phyloP scores from a whole-genome alignment of 2,888 invertebrate species.

The Idaea dimidiata region DNA sequence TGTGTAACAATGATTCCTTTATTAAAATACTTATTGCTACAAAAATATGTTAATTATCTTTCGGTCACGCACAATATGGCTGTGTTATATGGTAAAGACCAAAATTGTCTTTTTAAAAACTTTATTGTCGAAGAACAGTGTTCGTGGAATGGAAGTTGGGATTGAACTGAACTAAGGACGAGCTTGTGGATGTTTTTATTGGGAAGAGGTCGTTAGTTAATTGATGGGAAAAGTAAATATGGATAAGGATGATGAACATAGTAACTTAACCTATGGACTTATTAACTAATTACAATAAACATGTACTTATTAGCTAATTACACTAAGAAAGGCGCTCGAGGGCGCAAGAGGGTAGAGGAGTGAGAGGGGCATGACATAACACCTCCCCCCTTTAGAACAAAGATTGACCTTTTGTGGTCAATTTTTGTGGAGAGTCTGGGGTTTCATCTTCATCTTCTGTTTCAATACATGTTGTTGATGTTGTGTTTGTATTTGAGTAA shows the following conservation, averaged over 20 bases:
- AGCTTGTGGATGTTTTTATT: too few species aligned
- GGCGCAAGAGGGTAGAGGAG: too few species aligned
- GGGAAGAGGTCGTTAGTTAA: too few species aligned
- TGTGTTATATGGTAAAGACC: constrained; percentile 11
- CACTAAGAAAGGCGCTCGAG: too few species aligned
- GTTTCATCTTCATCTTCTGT: constrained; percentile 11
- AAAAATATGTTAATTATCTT: not conserved
- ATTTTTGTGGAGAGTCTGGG: constrained; percentile 6
- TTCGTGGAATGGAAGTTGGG: too few species aligned
- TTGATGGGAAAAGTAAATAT: too few species aligned
- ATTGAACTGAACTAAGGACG: too few species aligned
- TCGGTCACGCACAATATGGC: not conserved
- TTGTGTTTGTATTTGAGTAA: not conserved
- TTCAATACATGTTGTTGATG: constrained; percentile 5
- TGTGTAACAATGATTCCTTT: not conserved
- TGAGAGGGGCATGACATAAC: not conserved
- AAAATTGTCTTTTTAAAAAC: constrained; percentile 4
- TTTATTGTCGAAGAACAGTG: too few species aligned
- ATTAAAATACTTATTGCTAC: not conserved
- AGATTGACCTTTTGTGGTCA: constrained; percentile 11
- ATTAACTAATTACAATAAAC: too few species aligned
- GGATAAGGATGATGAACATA: too few species aligned
- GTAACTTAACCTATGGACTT: too few species aligned
- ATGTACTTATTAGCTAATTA: too few species aligned
- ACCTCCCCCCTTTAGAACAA: constrained; percentile 14